Base-by-base conservation (phyloP, 2,113 vertebrate genomes). In the Notothenia rossii region DNA sequence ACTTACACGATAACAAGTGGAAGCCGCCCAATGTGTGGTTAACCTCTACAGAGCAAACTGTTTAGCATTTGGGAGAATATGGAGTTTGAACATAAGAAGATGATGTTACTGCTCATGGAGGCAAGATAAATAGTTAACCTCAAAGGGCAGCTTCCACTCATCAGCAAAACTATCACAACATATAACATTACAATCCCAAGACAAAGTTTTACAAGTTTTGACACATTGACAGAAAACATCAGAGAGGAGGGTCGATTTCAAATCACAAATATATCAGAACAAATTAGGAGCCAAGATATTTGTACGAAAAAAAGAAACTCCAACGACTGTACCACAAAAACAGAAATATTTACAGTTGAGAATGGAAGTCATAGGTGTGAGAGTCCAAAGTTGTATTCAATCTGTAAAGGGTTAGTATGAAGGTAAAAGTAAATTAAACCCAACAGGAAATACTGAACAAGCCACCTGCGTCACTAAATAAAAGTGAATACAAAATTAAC, bases 281-380 rank as follows among this genome's bases (percentile, higher is more conserved):
- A 29, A n/a, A 46, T 11, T 4, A 29, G 20, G 20, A 83, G 25
- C 45, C 51, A 56, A 79, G 40, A 81, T 64, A 84, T 72, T 75
- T 71, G 56, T 14, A n/a, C n/a, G n/a, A n/a, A n/a, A n/a, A n/a
- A n/a, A n/a, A n/a, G n/a, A n/a, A 54, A 64, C 8, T 60, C 40
- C 29, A 64, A 40, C 49, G 2, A 45, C 25, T 1, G 18, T 20
- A 54, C 68, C 29, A 58, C 25, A 64, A 63, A 43, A 72, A 83
- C 7, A 33, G 7, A 49, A 54, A 53, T 17, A 59, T 59, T 14
- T 9, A 25, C 18, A 70, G 17, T 70, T 53, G 14, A 61, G 17
- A 58, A 59, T 7, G 18, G n/a, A 79, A 5, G 48, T 11, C 43
- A 72, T n/a, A 2, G 36, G 36, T 56, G 61, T 15, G 15, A 78